Conservation (phyloP, 2,113 vertebrate species). For the Psilopogon haemacephalus region DNA sequence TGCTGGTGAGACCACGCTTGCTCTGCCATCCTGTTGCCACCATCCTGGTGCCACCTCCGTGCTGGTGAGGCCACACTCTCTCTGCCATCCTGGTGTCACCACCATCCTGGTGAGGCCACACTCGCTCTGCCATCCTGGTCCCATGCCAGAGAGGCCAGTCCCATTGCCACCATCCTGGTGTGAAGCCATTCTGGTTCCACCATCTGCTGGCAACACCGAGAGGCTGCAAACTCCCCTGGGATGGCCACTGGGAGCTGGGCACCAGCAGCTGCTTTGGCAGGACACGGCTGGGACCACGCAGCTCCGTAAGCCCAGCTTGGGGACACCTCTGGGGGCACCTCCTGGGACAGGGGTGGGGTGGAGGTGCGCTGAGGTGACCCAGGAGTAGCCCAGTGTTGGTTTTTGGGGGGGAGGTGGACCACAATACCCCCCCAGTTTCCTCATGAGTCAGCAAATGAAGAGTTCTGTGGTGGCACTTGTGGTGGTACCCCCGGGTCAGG, state of each 20-base stretch:
- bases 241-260: neutral
- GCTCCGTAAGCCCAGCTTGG: neutral
- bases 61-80: neutral
- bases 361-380: neutral
- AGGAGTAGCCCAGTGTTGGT: fast-evolving
- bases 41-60: neutral
- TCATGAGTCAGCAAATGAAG: neutral
- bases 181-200: neutral
- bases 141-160: neutral
- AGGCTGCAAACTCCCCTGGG: neutral
- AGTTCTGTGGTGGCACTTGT: neutral
- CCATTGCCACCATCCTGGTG: neutral
- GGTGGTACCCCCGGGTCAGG: neutral
- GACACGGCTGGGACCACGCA: neutral
- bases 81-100: too few species aligned
- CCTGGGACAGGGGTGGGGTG: neutral
- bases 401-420: neutral
- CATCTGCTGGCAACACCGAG: neutral
- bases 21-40: too few species aligned
- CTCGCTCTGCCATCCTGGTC: too few species aligned
- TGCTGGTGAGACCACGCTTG: too few species aligned
- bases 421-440: fast-evolving
- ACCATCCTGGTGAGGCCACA: too few species aligned
- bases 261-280: neutral
- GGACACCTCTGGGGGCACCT: neutral